Base-by-base conservation (phyloP, 2,113 vertebrate species). In the Zingel zingel region DNA sequence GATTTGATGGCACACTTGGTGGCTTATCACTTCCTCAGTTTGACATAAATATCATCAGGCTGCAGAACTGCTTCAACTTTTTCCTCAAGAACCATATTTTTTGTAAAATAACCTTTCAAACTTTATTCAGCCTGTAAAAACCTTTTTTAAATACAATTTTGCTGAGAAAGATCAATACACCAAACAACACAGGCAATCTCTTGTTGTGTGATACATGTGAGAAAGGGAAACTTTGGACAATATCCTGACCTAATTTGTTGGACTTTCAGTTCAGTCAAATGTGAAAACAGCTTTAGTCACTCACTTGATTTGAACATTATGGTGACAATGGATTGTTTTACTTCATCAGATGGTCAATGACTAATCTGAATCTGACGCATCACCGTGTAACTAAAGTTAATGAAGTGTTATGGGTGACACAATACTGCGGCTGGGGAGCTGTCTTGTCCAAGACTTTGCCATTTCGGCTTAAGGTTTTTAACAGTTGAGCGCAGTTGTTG, bases 391-490 rank as follows among this genome's bases (percentile, higher is more conserved):
- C 13, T 6, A 15, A 58, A 64, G 62, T 61, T 56, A 53, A 54
- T 71, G 21, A 67, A 77, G 79, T 4, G 51, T 65, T 53, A 43
- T 7, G 21, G 45, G 54, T 56, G 72, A 78, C 10, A 30, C 25
- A 23, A 23, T 19, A 45, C 39, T 45, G 23, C 48, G 53, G 75
- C 69, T 82, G 11, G 48, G 82, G 63, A 66, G 66, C 64, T 0
- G 64, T 45, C 77, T 82, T 61, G 61, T 81, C 81, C 81, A 86
- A 91, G 63, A 82, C 53, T 81, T 83, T 82, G 85, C 74, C 80
- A 88, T 91, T 91, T 90, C 62, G 15, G 84, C 71, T 83, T 78
- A 82, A 74, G 56, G 77, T 82, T 89, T 89, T 87, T 82, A 90
- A 91, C 86, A 76, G 75, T 79, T 84, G 83, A 91, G 86, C 56